Conservation (phyloP, 2,113 vertebrate genomes). For the Aptenodytes patagonicus region DNA sequence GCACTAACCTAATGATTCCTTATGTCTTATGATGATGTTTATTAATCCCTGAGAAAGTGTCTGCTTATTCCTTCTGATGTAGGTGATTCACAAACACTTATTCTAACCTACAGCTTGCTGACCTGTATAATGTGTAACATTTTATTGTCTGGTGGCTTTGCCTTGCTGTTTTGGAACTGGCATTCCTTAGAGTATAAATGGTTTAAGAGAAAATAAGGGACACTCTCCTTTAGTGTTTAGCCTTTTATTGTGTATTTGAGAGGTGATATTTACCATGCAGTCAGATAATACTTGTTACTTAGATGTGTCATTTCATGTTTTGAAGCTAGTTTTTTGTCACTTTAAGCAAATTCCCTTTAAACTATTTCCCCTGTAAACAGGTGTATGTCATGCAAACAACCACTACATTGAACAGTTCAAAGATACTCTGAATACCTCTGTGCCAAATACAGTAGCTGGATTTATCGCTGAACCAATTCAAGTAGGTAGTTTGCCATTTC, state of each 20-base stretch:
- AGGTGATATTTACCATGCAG: neutral
- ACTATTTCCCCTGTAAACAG: conserved; percentile 64
- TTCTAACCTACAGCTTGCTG: neutral
- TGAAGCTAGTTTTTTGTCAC: neutral
- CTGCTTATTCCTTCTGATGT: neutral
- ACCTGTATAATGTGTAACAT: neutral
- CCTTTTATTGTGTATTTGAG: neutral
- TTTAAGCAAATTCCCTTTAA: neutral
- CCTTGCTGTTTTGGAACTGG: neutral
- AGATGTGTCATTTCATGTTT: neutral
- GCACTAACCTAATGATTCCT: neutral
- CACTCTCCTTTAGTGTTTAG: neutral
- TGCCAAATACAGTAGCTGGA: conserved; percentile 82
- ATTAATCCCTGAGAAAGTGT: neutral
- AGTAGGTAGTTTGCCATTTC: conserved; percentile 69
- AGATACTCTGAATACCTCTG: conserved; percentile 83
- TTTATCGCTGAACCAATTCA: conserved; percentile 96
- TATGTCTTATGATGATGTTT: neutral
- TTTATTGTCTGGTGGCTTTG: neutral
- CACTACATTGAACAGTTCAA: conserved; percentile 88
- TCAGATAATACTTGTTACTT: neutral
- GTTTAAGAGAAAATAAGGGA: neutral
- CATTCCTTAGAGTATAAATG: neutral
- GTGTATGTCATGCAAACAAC: conserved; percentile 84
- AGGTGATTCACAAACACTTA: neutral